Evolutionary conservation across 23 tunicate species (phyloP).

Genomic region (Ascidia mentula): DNA sequence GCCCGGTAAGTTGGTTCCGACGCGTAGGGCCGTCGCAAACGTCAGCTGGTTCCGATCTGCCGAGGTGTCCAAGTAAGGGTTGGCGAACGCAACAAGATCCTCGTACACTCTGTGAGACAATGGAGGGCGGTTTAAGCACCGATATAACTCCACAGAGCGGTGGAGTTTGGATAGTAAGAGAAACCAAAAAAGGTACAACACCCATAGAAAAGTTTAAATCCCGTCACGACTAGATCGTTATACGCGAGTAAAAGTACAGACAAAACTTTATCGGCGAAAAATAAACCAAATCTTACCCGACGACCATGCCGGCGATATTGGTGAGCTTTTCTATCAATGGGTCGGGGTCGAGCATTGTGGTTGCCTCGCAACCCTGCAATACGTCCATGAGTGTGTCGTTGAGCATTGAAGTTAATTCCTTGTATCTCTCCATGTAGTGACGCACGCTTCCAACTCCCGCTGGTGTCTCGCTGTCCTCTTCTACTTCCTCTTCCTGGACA

Average conservation of each 20-base stretch:
- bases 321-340: constrained; percentile 64
- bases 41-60: constrained; percentile 40
- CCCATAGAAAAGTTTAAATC: background rate
- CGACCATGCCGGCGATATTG: constrained; percentile 55
- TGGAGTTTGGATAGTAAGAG: no score
- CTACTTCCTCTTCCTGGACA: constrained; percentile 57
- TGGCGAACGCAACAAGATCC: constrained; percentile 68
- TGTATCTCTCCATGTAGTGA: constrained; percentile 71
- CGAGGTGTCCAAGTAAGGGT: constrained; percentile 37
- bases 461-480: constrained; percentile 2
- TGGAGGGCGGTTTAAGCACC: no score
- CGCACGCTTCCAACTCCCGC: constrained; percentile 55
- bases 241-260: no score
- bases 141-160: no score
- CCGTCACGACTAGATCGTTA: background rate
- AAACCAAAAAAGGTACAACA: no score
- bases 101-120: constrained; percentile 60
- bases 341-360: constrained; percentile 78
- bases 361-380: constrained; percentile 80
- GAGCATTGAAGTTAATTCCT: constrained; percentile 52
- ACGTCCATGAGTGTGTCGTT: constrained; percentile 69
- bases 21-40: constrained; percentile 58
- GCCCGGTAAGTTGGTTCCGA: constrained; percentile 16
- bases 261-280: background rate
- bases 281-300: constrained; percentile 33